A percentile compares a stretch with the other conserved stretches of the same genome.
Evolutionary conservation across 2,888 invertebrate genomes (phyloP).

Genomic region (Patella pellucida): DNA sequence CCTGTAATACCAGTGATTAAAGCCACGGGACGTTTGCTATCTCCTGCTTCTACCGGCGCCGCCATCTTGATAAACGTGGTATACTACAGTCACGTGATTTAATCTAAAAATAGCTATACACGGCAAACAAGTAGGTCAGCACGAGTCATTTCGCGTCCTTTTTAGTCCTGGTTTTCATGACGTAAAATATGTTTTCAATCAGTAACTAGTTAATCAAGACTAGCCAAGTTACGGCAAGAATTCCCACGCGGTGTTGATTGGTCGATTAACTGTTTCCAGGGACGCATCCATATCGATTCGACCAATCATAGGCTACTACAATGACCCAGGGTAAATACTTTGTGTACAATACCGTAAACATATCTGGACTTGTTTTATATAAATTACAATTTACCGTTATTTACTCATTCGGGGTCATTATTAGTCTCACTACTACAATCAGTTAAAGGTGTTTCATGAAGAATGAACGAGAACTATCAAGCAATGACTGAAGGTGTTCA

Average conservation of each 20-base stretch:
- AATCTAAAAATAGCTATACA: conserved; percentile 14
- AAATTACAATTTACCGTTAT: no score
- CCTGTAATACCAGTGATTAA: conserved; percentile 97
- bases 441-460: background rate
- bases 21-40: conserved; percentile 76
- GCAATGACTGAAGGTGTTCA: conserved; percentile 51
- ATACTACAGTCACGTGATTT: conserved; percentile 18
- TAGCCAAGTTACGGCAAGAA: no score
- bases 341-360: background rate
- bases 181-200: no score
- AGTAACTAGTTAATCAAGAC: no score
- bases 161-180: no score
- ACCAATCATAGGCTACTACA: no score
- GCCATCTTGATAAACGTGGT: conserved; percentile 28
- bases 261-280: background rate
- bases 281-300: background rate
- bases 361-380: background rate
- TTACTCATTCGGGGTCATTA: no score
- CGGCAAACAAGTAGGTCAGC: background rate
- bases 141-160: no score
- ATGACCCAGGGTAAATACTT: no score
- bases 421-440: no score
- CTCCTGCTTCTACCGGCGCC: conserved; percentile 13
- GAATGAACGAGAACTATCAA: conserved; percentile 27
- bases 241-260: background rate